A percentile compares a stretch with the other conserved stretches of the same genome.
phyloP scores from a whole-genome alignment of 2,888 invertebrate species.

The Cyrtodaria siliqua region DNA sequence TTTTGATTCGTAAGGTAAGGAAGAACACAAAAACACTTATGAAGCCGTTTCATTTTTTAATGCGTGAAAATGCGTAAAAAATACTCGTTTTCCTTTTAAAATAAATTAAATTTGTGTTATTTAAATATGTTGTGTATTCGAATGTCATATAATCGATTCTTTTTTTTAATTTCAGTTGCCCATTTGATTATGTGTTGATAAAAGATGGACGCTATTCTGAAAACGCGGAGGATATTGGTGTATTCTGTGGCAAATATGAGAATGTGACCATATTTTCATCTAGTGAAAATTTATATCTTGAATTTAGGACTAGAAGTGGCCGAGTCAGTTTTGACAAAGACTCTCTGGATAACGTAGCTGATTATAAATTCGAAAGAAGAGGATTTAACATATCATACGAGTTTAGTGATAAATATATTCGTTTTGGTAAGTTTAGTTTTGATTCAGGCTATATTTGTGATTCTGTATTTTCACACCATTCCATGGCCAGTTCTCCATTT shows the following conservation, averaged over 20 bases:
- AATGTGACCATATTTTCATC: slow-evolving; percentile 97
- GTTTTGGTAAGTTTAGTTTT: slow-evolving; percentile 97
- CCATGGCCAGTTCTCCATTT: no score
- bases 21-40: no score
- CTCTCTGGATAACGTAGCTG: slow-evolving; percentile 75
- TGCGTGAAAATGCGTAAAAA: no score
- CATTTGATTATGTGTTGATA: slow-evolving; percentile 98
- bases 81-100: no score
- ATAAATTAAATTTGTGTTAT: no score
- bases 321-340: slow-evolving; percentile 86
- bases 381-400: slow-evolving; percentile 99
- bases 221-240: slow-evolving; percentile 96
- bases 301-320: slow-evolving; percentile 96
- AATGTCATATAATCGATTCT: no score
- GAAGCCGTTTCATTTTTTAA: no score
- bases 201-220: slow-evolving; percentile 96
- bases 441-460: no score
- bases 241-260: slow-evolving; percentile 98
- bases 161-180: slow-evolving; percentile 91
- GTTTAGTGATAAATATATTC: slow-evolving; percentile 99
- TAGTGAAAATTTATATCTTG: slow-evolving; percentile 95
- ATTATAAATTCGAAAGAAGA: slow-evolving; percentile 91
- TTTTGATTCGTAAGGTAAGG: no score
- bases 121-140: no score
- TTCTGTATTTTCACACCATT: no score